phyloP scores from a whole-genome alignment of 2,888 invertebrate genomes.

The Eupithecia abbreviata region DNA sequence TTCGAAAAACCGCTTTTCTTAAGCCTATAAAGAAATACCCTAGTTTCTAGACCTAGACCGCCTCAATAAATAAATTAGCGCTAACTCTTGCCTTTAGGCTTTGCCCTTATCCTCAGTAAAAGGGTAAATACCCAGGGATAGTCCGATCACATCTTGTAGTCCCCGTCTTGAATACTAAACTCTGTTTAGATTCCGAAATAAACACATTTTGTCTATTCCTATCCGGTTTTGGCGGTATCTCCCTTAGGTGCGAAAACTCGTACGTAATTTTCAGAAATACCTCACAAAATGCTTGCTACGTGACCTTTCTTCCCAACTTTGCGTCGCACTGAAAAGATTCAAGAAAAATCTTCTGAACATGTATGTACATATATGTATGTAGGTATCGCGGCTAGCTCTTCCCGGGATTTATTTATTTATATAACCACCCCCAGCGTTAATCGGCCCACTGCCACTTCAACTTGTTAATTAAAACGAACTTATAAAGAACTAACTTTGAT shows the following conservation, averaged over 20 bases:
- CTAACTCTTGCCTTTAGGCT: not conserved
- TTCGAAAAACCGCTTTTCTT: not conserved
- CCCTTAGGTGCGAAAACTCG: constrained; percentile 2
- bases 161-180: not conserved
- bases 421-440: too few species aligned
- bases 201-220: not conserved
- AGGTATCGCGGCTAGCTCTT: too few species aligned
- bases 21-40: not conserved
- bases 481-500: too few species aligned
- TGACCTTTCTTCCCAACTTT: not conserved
- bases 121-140: not conserved
- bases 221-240: not conserved
- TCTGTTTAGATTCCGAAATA: not conserved
- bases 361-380: not conserved
- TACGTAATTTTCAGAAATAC: constrained; percentile 2
- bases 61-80: not conserved
- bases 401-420: too few species aligned
- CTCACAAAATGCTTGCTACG: constrained; percentile 3
- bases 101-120: not conserved
- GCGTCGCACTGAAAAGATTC: not conserved
- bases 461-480: too few species aligned
- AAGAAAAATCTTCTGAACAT: not conserved
- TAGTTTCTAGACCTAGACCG: not conserved
- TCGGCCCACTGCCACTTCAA: too few species aligned
- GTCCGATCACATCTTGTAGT: constrained; percentile 4